Percentiles rank a stretch among this genome's conserved stretches.
Evolutionary conservation across 2,113 vertebrate species (phyloP).

Genomic region (Rallus limicola): DNA sequence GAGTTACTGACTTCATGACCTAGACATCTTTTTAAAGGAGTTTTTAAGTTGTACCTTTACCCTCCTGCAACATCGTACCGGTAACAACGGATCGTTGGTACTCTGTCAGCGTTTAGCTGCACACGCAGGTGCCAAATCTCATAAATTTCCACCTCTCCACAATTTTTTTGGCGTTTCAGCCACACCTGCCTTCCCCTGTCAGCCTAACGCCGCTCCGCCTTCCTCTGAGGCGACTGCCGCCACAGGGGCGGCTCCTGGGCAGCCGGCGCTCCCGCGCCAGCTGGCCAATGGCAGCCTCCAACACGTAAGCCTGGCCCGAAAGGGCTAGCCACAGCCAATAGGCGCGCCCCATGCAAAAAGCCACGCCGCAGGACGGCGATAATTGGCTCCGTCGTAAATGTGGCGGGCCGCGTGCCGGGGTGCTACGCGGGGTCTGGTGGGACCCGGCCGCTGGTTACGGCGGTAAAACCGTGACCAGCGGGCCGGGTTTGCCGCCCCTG

Average conservation of each 20-base stretch:
- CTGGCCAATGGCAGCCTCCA: neutral
- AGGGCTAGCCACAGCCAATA: conserved; percentile 5
- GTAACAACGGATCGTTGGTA: fast-evolving
- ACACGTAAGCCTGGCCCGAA: conserved; percentile 22
- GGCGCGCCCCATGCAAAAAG: neutral
- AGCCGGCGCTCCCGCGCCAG: neutral
- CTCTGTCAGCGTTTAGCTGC: fast-evolving
- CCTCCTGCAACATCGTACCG: neutral
- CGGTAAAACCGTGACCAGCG: too few relatives aligned
- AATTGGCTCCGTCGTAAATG: neutral
- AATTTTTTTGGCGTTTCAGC: fast-evolving
- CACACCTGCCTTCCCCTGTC: fast-evolving
- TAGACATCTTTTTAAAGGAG: neutral
- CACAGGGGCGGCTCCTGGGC: fast-evolving
- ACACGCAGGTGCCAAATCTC: fast-evolving
- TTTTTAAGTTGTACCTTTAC: neutral
- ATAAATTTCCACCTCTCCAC: fast-evolving
- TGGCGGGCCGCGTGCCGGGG: neutral
- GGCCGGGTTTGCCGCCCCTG: too few relatives aligned
- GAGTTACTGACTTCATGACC: neutral
- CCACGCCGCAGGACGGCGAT: neutral
- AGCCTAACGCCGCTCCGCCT: neutral
- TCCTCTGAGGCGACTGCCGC: too few relatives aligned
- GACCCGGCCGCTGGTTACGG: too few relatives aligned
- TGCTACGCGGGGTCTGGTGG: too few relatives aligned